Percentiles rank a stretch among this genome's conserved stretches.
These are phyloP conservation scores for Temnothorax ravouxi DNA, from an alignment of 2,888 invertebrate genomes.

Conservation along the genomic window DNA sequence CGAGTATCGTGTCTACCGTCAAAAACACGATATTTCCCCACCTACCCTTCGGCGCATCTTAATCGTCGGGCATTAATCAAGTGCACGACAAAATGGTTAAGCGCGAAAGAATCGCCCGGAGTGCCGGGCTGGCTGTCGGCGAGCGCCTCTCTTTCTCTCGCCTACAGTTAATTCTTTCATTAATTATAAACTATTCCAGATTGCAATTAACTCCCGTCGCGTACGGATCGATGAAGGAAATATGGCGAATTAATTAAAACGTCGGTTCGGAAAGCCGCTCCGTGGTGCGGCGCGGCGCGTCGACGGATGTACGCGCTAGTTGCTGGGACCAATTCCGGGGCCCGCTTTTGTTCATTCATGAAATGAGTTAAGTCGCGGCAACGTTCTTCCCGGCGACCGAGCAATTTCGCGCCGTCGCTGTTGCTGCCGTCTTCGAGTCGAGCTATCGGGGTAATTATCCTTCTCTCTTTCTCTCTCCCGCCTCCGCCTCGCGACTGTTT, in stretches of 20 bases:
- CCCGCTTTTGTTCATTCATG: slow-evolving; percentile 73
- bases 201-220: slow-evolving; percentile 67
- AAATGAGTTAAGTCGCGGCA: slow-evolving; percentile 72
- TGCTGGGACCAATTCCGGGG: slow-evolving; percentile 23
- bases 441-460: slow-evolving; percentile 68
- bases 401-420: slow-evolving; percentile 45
- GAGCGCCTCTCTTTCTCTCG: neutral
- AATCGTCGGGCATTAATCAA: slow-evolving; percentile 53
- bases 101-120: slow-evolving; percentile 35
- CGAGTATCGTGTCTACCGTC: slow-evolving; percentile 38
- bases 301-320: neutral
- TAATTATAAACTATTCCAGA: slow-evolving; percentile 73
- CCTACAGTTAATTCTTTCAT: slow-evolving; percentile 48
- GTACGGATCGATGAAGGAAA: slow-evolving; percentile 71
- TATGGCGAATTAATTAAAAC: slow-evolving; percentile 74
- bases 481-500: slow-evolving; percentile 43
- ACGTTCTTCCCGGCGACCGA: slow-evolving; percentile 49
- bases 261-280: slow-evolving; percentile 25
- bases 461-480: slow-evolving; percentile 13
- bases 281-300: neutral
- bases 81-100: slow-evolving; percentile 40
- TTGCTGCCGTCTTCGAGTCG: slow-evolving; percentile 41
- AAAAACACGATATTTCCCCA: slow-evolving; percentile 22
- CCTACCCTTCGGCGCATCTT: slow-evolving; percentile 40
- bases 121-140: slow-evolving; percentile 10